Percentiles rank a stretch among this genome's conserved stretches.
These are phyloP conservation scores for Sebastes diaconus DNA, from an alignment of 2,797 vertebrate genomes.

Conservation along the genomic window DNA sequence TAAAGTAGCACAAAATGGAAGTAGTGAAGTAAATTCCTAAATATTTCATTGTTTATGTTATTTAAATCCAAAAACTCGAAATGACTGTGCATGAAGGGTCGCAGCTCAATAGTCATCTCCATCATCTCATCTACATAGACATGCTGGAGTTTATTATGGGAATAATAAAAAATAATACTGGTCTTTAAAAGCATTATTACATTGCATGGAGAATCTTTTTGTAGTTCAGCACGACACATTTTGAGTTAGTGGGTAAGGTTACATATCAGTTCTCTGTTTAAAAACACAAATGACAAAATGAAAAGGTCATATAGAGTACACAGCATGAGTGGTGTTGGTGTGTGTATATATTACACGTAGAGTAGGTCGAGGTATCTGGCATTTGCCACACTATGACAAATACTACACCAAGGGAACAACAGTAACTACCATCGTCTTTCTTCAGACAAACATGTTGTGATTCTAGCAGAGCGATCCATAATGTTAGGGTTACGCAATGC, in stretches of 20 bases:
- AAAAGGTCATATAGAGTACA: background rate
- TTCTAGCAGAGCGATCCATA: constrained; percentile 43
- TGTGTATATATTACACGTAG: background rate
- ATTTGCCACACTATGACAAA: constrained; percentile 61
- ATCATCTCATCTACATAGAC: too few relatives aligned
- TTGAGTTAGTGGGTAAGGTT: background rate
- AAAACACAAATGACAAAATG: background rate
- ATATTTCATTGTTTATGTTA: background rate
- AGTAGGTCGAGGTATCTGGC: background rate
- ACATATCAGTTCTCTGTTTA: background rate
- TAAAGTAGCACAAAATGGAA: background rate
- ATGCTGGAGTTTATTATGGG: background rate
- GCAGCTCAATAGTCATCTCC: too few relatives aligned
- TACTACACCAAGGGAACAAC: constrained; percentile 76
- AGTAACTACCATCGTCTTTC: constrained; percentile 49
- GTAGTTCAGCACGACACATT: background rate
- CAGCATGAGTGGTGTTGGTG: background rate
- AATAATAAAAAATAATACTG: background rate
- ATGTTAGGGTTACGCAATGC: constrained; percentile 69
- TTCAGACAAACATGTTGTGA: constrained; percentile 80
- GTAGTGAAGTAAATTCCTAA: background rate
- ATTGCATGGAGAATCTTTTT: background rate
- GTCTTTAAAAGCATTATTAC: background rate
- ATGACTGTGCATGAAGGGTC: background rate
- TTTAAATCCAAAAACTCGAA: background rate